Conservation (phyloP, 1,140 invertebrate species). For the Caenorhabditis latens region DNA sequence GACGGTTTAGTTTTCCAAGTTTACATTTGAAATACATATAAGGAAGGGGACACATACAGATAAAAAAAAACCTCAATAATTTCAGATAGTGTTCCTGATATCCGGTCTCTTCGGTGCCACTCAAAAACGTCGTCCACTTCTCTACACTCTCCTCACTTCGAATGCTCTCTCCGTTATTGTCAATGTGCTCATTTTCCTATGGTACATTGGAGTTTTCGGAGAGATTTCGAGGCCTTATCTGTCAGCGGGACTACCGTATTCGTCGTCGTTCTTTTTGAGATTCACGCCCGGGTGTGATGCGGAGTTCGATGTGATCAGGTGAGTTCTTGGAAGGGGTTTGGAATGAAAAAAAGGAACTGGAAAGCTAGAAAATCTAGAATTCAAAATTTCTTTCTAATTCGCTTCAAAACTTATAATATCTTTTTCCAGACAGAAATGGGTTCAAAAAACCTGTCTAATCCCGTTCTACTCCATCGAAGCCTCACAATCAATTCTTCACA, state of each 20-base stretch:
- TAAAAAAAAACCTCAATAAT: neutral
- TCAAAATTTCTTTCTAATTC: too few relatives aligned
- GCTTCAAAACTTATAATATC: neutral
- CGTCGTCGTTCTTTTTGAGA: conserved; percentile 55
- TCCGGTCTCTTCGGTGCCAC: conserved; percentile 38
- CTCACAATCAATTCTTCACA: conserved; percentile 23
- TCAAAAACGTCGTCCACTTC: conserved; percentile 49
- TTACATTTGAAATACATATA: neutral
- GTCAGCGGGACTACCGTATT: conserved; percentile 52
- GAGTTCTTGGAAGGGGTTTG: neutral
- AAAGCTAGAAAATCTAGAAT: too few relatives aligned
- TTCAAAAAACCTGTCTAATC: conserved; percentile 12
- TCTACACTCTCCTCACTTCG: conserved; percentile 51
- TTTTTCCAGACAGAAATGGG: conserved; percentile 39
- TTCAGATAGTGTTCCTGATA: conserved; percentile 44
- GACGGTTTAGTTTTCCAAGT: neutral
- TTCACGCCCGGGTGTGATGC: conserved; percentile 54
- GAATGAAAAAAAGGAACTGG: too few relatives aligned
- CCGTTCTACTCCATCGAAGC: conserved; percentile 38
- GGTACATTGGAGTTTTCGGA: conserved; percentile 60
- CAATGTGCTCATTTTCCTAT: conserved; percentile 58
- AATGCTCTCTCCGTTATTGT: conserved; percentile 44
- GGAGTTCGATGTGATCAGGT: conserved; percentile 55
- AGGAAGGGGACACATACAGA: neutral
- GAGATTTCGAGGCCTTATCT: conserved; percentile 54